A percentile compares a stretch with the other conserved stretches of the same genome.
Conservation (phyloP, 2,888 invertebrate species). For the Xestia ashworthii region DNA sequence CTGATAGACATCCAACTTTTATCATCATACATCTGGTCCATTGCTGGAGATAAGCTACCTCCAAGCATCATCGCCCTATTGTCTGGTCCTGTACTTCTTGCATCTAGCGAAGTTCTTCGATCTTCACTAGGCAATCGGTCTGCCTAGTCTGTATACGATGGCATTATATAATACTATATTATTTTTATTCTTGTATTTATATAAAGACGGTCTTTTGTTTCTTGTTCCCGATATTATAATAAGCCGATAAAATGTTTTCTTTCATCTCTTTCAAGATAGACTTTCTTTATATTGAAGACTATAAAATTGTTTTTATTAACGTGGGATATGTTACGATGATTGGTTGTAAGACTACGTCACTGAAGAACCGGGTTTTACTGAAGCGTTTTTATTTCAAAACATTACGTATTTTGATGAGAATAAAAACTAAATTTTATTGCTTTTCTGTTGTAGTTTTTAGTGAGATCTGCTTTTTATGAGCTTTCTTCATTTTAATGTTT, state of each 20-base stretch:
- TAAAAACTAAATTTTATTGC: conserved; percentile 18
- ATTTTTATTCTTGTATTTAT: conserved; percentile 5
- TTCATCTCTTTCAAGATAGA: conserved; percentile 36
- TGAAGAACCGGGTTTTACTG: conserved; percentile 21
- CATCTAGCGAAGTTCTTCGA: background rate
- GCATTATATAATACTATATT: background rate
- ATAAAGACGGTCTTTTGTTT: background rate
- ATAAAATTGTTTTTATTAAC: conserved; percentile 56
- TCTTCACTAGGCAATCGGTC: background rate
- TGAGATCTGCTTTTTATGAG: conserved; percentile 12
- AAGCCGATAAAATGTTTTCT: conserved; percentile 43
- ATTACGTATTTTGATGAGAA: conserved; percentile 15
- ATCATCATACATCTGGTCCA: background rate
- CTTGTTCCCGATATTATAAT: conserved; percentile 29
- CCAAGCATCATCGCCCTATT: background rate
- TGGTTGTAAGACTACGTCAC: conserved; percentile 50
- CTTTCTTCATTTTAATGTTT: conserved; percentile 8
- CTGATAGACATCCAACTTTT: background rate
- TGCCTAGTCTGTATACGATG: background rate
- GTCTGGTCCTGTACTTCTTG: background rate
- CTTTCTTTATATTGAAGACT: conserved; percentile 47
- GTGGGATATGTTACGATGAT: conserved; percentile 52
- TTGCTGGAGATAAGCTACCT: background rate
- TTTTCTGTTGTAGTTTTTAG: conserved; percentile 1
- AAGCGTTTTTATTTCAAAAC: conserved; percentile 27